Conservation (phyloP, 2,888 invertebrate species). For the Chrysolina americana region DNA sequence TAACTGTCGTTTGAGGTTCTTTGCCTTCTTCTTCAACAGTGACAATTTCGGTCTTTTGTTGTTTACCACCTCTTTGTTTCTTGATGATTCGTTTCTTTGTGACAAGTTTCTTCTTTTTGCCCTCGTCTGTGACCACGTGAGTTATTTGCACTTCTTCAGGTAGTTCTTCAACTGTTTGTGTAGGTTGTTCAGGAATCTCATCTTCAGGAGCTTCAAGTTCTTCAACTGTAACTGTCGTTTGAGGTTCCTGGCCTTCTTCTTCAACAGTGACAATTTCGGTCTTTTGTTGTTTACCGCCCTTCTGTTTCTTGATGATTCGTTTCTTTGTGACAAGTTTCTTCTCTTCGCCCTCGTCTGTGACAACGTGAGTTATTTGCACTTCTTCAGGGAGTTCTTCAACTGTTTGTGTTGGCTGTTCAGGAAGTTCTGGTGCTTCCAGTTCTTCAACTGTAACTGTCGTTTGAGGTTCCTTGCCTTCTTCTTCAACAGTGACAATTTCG, state of each 20-base stretch:
- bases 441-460: too few relatives aligned
- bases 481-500: too few relatives aligned
- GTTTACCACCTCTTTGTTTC: conserved; percentile 52
- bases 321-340: conserved; percentile 42
- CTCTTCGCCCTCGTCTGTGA: conserved; percentile 63
- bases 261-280: conserved; percentile 64
- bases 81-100: conserved; percentile 47
- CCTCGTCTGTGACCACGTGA: conserved; percentile 41
- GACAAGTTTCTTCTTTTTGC: conserved; percentile 52
- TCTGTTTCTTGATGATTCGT: conserved; percentile 57
- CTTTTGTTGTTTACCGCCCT: conserved; percentile 54
- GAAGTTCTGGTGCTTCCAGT: too few relatives aligned
- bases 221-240: conserved; percentile 51
- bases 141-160: conserved; percentile 54
- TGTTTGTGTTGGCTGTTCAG: conserved; percentile 14
- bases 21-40: conserved; percentile 65
- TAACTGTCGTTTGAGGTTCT: conserved; percentile 62
- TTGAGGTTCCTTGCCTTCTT: too few relatives aligned
- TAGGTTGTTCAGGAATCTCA: conserved; percentile 50
- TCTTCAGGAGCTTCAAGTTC: conserved; percentile 61
- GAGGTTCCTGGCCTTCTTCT: conserved; percentile 56
- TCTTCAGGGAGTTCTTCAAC: conserved; percentile 55
- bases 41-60: conserved; percentile 58
- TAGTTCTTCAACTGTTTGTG: conserved; percentile 52
- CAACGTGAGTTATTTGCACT: conserved; percentile 59